Evolutionary conservation across 2,113 vertebrate species (phyloP).

Genomic region (Sialia sialis): DNA sequence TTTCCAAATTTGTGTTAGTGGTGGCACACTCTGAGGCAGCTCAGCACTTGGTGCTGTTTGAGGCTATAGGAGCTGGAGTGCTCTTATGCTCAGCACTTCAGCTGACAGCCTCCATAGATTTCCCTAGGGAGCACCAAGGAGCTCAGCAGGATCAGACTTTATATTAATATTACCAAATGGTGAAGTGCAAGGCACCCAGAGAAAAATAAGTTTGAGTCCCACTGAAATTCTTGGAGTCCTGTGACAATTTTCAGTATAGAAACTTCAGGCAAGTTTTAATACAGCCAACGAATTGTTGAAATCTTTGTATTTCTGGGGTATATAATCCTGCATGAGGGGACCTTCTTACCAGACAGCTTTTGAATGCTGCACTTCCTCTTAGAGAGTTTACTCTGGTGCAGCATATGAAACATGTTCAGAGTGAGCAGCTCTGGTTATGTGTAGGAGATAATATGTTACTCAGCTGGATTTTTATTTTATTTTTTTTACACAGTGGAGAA

Average conservation of each 20-base stretch:
- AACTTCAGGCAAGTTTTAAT: not conserved
- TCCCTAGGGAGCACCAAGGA: fast-evolving
- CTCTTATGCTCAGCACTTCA: not conserved
- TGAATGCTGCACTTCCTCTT: not conserved
- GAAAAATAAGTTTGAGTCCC: not conserved
- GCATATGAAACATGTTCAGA: not conserved
- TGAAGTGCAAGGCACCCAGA: fast-evolving
- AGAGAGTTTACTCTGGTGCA: not conserved
- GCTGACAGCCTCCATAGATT: not conserved
- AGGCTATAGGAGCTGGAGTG: not conserved
- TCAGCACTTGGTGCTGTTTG: not conserved
- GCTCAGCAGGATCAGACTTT: not conserved
- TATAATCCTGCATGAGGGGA: not conserved
- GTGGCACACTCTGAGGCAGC: fast-evolving
- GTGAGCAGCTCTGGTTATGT: not conserved
- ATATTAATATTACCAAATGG: not conserved
- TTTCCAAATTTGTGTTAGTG: not conserved
- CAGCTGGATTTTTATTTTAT: not conserved
- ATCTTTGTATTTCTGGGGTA: not conserved
- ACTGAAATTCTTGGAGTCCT: not conserved
- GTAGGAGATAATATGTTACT: not conserved
- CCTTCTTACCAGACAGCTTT: not conserved
- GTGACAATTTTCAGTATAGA: not conserved
- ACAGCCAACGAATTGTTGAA: not conserved
- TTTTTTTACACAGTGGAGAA: not conserved